These are phyloP conservation scores for Rhodeus uyekii DNA, from an alignment of 2,797 vertebrate species.

Conservation along the genomic window DNA sequence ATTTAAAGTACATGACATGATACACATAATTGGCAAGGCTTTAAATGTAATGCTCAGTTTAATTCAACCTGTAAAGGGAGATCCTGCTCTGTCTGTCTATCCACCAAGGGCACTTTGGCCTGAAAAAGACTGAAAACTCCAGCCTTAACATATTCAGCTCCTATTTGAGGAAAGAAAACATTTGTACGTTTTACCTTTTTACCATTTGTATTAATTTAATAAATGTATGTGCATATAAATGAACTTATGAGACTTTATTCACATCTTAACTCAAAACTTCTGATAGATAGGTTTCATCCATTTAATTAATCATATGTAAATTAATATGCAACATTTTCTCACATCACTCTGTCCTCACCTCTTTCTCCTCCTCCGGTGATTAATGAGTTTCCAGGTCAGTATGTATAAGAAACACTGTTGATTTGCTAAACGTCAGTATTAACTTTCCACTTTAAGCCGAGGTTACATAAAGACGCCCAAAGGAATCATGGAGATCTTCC, in stretches of 20 bases:
- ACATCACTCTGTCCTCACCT: background rate
- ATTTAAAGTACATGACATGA: background rate
- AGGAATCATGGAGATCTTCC: background rate
- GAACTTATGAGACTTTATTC: background rate
- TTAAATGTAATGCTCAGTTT: background rate
- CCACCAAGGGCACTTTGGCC: background rate
- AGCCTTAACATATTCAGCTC: background rate
- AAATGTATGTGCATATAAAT: background rate
- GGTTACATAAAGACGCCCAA: constrained; percentile 6
- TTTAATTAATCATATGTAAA: no score
- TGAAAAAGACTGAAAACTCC: background rate
- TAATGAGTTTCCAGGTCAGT: constrained; percentile 57
- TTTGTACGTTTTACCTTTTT: background rate
- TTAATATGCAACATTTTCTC: constrained; percentile 28
- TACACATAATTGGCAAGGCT: background rate
- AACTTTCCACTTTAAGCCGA: constrained; percentile 46
- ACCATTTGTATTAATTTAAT: background rate
- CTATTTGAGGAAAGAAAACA: background rate
- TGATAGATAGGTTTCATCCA: no score
- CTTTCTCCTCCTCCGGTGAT: constrained; percentile 27
- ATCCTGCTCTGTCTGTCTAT: background rate
- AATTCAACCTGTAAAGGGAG: background rate
- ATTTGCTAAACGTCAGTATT: constrained; percentile 57
- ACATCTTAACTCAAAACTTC: background rate
- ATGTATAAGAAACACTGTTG: constrained; percentile 43